Evolutionary conservation across 2,113 vertebrate genomes (phyloP).

Genomic region (Perca flavescens): DNA sequence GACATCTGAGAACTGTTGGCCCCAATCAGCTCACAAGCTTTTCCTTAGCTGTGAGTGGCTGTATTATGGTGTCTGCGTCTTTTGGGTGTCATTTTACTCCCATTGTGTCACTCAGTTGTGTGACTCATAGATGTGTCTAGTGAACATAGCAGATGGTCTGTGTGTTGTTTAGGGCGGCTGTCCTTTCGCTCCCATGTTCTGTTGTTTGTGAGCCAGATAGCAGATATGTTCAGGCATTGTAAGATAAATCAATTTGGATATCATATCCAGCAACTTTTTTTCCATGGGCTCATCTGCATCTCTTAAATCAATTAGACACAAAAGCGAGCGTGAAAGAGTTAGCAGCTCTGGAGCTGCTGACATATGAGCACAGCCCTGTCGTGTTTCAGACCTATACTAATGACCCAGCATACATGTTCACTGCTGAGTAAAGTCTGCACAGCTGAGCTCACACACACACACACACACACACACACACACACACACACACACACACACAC

Average conservation of each 20-base stretch:
- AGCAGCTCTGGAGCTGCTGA: background rate
- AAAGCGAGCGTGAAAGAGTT: background rate
- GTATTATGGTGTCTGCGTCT: background rate
- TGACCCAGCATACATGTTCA: background rate
- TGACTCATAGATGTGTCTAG: constrained; percentile 8
- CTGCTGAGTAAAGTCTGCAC: background rate
- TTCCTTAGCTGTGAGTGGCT: background rate
- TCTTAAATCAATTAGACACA: background rate
- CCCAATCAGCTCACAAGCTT: background rate
- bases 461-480: constrained; percentile 15
- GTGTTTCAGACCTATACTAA: background rate
- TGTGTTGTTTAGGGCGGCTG: background rate
- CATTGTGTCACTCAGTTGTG: constrained; percentile 9
- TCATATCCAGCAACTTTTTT: background rate
- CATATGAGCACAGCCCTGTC: background rate
- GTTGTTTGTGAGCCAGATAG: background rate
- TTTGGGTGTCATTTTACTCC: constrained; percentile 3
- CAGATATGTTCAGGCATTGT: background rate
- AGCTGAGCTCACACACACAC: constrained; percentile 18
- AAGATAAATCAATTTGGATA: background rate
- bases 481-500: constrained; percentile 10
- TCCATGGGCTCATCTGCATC: constrained; percentile 1
- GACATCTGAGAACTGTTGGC: background rate
- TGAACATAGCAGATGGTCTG: background rate
- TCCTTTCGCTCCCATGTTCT: background rate